phyloP scores from a whole-genome alignment of 2,797 vertebrate species.

The Neostethus bicornis region DNA sequence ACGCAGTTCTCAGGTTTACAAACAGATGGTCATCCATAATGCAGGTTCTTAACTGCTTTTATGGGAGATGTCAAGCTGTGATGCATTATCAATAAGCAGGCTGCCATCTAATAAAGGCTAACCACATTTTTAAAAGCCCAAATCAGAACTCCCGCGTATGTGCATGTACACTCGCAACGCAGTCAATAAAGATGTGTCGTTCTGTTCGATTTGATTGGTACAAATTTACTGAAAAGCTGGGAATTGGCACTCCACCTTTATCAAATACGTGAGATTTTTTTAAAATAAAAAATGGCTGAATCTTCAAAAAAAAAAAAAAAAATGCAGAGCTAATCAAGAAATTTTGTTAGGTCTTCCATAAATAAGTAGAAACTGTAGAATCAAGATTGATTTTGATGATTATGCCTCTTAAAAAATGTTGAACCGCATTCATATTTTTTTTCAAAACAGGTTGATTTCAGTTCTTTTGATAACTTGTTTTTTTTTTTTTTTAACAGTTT shows the following conservation, averaged over 20 bases:
- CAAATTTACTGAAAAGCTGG: slow-evolving; percentile 22
- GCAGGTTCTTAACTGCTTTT: slow-evolving; percentile 78
- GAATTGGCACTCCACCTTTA: slow-evolving; percentile 28
- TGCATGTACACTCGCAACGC: slow-evolving; percentile 22
- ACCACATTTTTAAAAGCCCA: slow-evolving; percentile 64
- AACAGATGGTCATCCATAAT: slow-evolving; percentile 81
- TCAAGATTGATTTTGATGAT: too few species aligned
- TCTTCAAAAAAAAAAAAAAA: neutral
- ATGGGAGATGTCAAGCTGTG: slow-evolving; percentile 77
- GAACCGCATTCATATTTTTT: too few species aligned
- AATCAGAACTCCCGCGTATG: slow-evolving; percentile 52
- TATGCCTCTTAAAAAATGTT: too few species aligned
- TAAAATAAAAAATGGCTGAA: slow-evolving; percentile 11
- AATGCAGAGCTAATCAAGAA: neutral
- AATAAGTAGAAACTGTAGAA: too few species aligned
- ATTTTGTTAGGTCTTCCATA: neutral
- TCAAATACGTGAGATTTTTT: slow-evolving; percentile 8
- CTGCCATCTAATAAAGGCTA: slow-evolving; percentile 76
- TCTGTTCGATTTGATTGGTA: slow-evolving; percentile 37
- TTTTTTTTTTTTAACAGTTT: too few species aligned
- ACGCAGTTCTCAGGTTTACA: slow-evolving; percentile 72
- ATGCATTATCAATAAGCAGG: slow-evolving; percentile 78
- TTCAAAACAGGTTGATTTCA: too few species aligned
- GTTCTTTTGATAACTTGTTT: too few species aligned
- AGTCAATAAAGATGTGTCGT: slow-evolving; percentile 59